Conservation (phyloP, 2,888 invertebrate genomes). For the Agelastica alni region DNA sequence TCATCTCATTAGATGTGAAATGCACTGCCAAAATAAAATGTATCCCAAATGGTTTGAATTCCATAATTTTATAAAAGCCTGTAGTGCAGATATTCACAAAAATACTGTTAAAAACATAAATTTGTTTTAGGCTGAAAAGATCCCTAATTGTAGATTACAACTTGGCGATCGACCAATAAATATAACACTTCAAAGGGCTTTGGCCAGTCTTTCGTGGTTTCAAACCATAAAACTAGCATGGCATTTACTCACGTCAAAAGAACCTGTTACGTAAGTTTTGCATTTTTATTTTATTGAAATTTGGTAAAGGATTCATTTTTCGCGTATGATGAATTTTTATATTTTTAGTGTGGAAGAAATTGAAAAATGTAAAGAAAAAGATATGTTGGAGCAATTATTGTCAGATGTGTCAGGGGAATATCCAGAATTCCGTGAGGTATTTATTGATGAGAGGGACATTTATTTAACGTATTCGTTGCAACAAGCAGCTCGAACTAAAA, state of each 20-base stretch:
- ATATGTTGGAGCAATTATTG: slow-evolving; percentile 88
- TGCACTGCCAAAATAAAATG: too few species aligned
- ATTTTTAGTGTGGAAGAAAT: slow-evolving; percentile 82
- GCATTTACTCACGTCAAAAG: slow-evolving; percentile 81
- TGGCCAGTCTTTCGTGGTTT: slow-evolving; percentile 84
- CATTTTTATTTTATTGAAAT: background rate
- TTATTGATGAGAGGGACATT: slow-evolving; percentile 91
- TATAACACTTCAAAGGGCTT: slow-evolving; percentile 87
- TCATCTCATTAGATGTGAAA: too few species aligned
- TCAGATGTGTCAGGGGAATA: slow-evolving; percentile 93
- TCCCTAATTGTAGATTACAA: slow-evolving; percentile 81
- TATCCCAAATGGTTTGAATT: too few species aligned
- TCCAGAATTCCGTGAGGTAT: slow-evolving; percentile 87
- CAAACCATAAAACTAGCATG: slow-evolving; percentile 86
- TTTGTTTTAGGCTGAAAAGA: slow-evolving; percentile 68
- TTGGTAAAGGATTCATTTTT: too few species aligned
- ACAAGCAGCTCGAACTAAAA: slow-evolving; percentile 60
- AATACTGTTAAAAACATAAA: too few species aligned
- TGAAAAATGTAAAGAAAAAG: slow-evolving; percentile 90
- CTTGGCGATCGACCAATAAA: slow-evolving; percentile 94
- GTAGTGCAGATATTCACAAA: too few species aligned
- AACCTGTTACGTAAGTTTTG: slow-evolving; percentile 71
- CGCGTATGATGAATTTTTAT: background rate
- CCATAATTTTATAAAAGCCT: too few species aligned
- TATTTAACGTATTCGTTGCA: slow-evolving; percentile 89